phyloP scores from a whole-genome alignment of 2,113 vertebrate genomes.

The Ursus arctos region DNA sequence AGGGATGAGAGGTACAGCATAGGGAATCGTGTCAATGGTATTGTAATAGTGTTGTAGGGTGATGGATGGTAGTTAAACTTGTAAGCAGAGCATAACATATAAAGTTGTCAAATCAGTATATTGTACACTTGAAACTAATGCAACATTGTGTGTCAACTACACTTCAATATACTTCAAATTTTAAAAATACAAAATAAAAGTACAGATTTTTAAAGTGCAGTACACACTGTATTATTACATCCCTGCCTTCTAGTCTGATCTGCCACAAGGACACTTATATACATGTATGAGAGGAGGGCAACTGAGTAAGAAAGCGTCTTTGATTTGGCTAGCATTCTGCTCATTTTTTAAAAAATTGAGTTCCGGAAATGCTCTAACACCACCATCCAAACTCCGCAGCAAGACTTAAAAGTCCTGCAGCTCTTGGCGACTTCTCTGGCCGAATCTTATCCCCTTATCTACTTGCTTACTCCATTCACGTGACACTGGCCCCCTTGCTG shows the following conservation, averaged over 20 bases:
- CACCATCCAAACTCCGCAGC: not conserved
- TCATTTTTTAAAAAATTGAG: not conserved
- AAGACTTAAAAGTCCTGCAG: not conserved
- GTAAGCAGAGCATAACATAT: not conserved
- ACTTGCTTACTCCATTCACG: not conserved
- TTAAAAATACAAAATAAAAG: not conserved
- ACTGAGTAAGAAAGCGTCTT: not conserved
- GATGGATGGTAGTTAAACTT: not conserved
- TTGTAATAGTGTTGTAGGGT: not conserved
- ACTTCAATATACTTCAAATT: not conserved
- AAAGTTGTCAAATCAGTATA: not conserved
- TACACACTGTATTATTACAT: not conserved
- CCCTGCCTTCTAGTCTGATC: not conserved
- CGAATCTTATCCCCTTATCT: not conserved
- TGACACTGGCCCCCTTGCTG: not conserved
- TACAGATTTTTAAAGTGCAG: not conserved
- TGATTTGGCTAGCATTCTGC: not conserved
- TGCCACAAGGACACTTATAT: not conserved
- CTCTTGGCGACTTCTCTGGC: not conserved
- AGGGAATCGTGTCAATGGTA: not conserved
- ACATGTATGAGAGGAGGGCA: not conserved
- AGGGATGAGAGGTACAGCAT: not conserved
- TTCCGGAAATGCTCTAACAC: not conserved
- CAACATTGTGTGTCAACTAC: not conserved
- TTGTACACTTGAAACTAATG: not conserved